phyloP scores from a whole-genome alignment of 1,140 invertebrate species.

The Drosophila gunungcola region DNA sequence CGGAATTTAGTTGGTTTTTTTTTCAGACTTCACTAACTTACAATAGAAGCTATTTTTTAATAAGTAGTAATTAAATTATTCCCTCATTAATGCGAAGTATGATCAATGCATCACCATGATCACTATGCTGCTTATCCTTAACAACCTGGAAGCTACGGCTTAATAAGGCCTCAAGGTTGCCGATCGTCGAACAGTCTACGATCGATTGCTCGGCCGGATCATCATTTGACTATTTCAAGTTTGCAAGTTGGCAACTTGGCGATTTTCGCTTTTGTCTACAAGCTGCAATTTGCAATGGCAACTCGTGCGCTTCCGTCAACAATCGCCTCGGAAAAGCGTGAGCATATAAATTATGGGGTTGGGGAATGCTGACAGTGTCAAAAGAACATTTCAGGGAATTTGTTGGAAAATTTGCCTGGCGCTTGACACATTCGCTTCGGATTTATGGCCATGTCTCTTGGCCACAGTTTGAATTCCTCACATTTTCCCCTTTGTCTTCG shows the following conservation, averaged over 20 bases:
- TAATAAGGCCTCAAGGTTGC: constrained; percentile 66
- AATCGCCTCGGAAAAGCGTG: constrained; percentile 40
- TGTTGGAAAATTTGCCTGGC: constrained; percentile 67
- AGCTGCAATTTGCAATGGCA: constrained; percentile 32
- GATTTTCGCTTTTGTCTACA: constrained; percentile 46
- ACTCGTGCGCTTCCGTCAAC: constrained; percentile 75
- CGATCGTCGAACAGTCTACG: constrained; percentile 23
- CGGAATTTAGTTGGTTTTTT: background rate
- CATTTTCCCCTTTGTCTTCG: constrained; percentile 9
- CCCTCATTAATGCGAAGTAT: constrained; percentile 13
- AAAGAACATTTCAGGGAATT: constrained; percentile 66
- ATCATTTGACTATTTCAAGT: constrained; percentile 51
- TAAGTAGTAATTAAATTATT: constrained; percentile 2
- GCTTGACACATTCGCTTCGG: constrained; percentile 58
- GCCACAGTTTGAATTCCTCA: constrained; percentile 22
- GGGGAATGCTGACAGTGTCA: constrained; percentile 55
- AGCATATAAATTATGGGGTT: constrained; percentile 28
- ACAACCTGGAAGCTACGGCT: constrained; percentile 63
- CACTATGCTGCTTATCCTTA: constrained; percentile 63
- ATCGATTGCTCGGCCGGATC: constrained; percentile 33
- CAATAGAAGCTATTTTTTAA: background rate
- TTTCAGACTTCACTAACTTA: background rate
- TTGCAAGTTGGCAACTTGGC: constrained; percentile 11
- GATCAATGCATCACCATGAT: constrained; percentile 28
- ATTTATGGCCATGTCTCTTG: constrained; percentile 64